phyloP scores from a whole-genome alignment of 2,888 invertebrate species.

The Athetis lepigone region DNA sequence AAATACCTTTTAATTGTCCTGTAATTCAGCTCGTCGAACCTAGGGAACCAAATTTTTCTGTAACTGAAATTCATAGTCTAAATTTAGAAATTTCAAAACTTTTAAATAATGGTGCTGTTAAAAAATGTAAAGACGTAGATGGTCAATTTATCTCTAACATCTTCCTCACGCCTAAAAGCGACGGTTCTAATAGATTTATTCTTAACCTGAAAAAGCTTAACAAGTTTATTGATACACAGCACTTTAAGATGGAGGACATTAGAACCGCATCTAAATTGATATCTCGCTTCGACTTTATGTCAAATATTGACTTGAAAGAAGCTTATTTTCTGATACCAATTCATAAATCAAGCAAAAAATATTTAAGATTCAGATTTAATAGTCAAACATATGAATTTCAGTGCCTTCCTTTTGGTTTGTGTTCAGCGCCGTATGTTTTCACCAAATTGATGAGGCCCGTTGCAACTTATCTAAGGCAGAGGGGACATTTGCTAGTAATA shows the following conservation, averaged over 20 bases:
- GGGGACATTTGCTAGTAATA: not conserved
- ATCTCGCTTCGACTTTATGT: no score
- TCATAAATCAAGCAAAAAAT: no score
- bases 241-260: no score
- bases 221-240: not conserved
- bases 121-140: not conserved
- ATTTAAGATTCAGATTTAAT: no score
- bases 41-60: conserved; percentile 1
- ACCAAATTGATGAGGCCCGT: not conserved
- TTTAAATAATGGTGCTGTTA: not conserved
- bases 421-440: not conserved
- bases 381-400: no score
- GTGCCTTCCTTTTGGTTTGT: not conserved
- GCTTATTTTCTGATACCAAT: no score
- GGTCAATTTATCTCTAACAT: not conserved
- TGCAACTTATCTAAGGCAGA: no score
- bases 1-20: no score
- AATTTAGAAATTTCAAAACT: conserved; percentile 1
- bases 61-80: not conserved
- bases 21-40: no score
- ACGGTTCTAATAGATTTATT: conserved; percentile 1
- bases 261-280: not conserved
- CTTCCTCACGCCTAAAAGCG: no score
- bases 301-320: no score
- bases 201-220: not conserved